phyloP scores from a whole-genome alignment of 2,888 invertebrate species.

The Galerucella calmariensis region DNA sequence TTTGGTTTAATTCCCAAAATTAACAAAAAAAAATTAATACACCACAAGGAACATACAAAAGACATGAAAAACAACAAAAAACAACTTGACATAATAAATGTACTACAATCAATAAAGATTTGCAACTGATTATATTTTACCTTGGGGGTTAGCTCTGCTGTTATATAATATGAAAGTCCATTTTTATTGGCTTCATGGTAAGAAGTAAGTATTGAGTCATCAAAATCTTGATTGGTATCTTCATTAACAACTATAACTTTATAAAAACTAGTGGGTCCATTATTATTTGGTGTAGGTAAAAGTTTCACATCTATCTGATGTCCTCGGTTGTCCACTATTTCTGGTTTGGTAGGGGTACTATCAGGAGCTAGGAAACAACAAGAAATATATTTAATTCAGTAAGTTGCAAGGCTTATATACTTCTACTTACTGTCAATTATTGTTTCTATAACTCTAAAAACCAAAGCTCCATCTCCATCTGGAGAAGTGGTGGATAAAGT shows the following conservation, averaged over 20 bases:
- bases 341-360: constrained; percentile 77
- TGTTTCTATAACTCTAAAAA: constrained; percentile 73
- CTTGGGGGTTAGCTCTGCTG: constrained; percentile 80
- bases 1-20: no score
- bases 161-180: constrained; percentile 82
- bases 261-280: constrained; percentile 82
- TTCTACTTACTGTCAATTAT: constrained; percentile 70
- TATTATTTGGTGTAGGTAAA: constrained; percentile 76
- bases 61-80: no score
- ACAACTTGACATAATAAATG: no score
- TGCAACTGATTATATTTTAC: constrained; percentile 53
- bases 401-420: constrained; percentile 1
- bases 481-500: constrained; percentile 75
- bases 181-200: constrained; percentile 75
- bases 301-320: constrained; percentile 76
- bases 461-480: constrained; percentile 71
- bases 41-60: no score
- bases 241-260: constrained; percentile 79
- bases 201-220: constrained; percentile 71
- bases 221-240: constrained; percentile 73
- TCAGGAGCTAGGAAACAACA: constrained; percentile 66
- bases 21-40: no score
- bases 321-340: constrained; percentile 71
- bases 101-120: not conserved
- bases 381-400: not conserved